phyloP scores from a whole-genome alignment of 2,888 invertebrate species.

The Chouioia cunea region DNA sequence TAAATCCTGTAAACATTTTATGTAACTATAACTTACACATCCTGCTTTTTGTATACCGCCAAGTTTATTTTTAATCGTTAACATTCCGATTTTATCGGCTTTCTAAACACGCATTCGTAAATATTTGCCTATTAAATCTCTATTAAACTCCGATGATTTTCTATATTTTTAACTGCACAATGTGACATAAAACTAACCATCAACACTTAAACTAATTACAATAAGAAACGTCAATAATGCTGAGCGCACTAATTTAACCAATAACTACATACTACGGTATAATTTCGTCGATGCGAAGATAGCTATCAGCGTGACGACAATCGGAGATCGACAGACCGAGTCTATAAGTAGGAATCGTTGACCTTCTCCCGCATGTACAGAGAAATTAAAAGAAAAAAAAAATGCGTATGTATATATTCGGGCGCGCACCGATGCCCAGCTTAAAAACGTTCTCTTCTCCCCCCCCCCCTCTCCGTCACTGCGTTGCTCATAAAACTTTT shows the following conservation, averaged over 20 bases:
- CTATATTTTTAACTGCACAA: too few species aligned
- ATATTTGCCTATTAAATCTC: too few species aligned
- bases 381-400: not conserved
- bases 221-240: not conserved
- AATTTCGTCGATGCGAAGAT: conserved; percentile 10
- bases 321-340: conserved; percentile 33
- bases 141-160: too few species aligned
- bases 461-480: not conserved
- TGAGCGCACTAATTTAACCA: not conserved
- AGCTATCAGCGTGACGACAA: conserved; percentile 28
- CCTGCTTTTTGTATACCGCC: too few species aligned
- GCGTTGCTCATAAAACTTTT: conserved; percentile 23
- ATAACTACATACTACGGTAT: not conserved
- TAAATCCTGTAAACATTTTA: too few species aligned
- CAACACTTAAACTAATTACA: too few species aligned
- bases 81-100: too few species aligned
- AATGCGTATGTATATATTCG: conserved; percentile 9
- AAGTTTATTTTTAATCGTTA: too few species aligned
- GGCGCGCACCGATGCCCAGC: conserved; percentile 21
- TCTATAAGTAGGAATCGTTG: conserved; percentile 3
- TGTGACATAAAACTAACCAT: too few species aligned
- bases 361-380: not conserved
- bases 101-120: too few species aligned
- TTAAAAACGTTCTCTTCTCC: not conserved
- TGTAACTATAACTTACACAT: too few species aligned